phyloP scores from a whole-genome alignment of 2,888 invertebrate genomes.

The Drosophila sordidula region DNA sequence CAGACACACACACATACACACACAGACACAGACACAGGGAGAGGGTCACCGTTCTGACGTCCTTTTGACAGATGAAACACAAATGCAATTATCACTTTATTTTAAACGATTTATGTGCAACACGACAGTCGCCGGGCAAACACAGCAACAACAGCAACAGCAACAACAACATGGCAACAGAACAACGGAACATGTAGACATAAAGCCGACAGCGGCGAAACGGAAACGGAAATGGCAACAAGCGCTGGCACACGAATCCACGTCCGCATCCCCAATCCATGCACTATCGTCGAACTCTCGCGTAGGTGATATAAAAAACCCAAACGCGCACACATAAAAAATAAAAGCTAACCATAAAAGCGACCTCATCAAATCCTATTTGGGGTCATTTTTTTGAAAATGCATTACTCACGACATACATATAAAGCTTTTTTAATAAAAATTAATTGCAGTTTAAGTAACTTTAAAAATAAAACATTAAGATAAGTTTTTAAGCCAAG shows the following conservation, averaged over 20 bases:
- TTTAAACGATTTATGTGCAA: conserved; percentile 79
- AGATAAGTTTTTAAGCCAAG: not conserved
- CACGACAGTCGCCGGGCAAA: conserved; percentile 54
- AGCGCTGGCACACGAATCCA: conserved; percentile 59
- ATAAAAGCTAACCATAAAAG: conserved; percentile 29
- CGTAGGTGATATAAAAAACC: conserved; percentile 35
- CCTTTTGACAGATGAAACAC: conserved; percentile 79
- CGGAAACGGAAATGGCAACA: conserved; percentile 80
- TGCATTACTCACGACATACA: conserved; percentile 2
- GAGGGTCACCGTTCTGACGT: conserved; percentile 56
- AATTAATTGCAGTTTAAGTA: not conserved
- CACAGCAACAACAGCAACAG: conserved; percentile 30
- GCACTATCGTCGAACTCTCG: conserved; percentile 16
- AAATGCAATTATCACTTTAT: conserved; percentile 82
- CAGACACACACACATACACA: conserved; percentile 6
- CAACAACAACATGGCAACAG: conserved; percentile 5
- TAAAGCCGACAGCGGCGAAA: conserved; percentile 63
- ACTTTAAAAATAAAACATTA: not conserved
- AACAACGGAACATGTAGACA: conserved; percentile 68
- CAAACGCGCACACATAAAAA: conserved; percentile 8
- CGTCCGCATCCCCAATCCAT: not conserved
- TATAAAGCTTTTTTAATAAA: not conserved
- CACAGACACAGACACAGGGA: conserved; percentile 15
- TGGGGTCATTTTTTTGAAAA: conserved; percentile 2
- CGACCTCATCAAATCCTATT: conserved; percentile 15